Evolutionary conservation across 2,888 invertebrate species (phyloP).

Genomic region (Meta bourneti): DNA sequence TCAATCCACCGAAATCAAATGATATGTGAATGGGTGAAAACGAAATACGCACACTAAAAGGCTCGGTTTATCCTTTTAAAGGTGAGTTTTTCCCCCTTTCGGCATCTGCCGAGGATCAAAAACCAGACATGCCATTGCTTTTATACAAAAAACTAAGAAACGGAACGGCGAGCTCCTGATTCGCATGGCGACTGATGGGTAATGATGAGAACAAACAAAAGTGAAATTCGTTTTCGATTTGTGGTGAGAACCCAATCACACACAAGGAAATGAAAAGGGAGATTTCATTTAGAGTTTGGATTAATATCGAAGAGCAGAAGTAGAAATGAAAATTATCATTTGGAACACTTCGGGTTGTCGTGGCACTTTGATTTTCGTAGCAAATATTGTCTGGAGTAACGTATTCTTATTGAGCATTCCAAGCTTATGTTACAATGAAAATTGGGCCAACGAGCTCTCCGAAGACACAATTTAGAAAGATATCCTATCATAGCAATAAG

Average conservation of each 20-base stretch:
- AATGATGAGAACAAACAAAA: constrained; percentile 2
- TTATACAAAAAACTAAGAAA: not conserved
- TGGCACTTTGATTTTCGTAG: too few relatives aligned
- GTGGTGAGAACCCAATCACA: not conserved
- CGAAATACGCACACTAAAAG: constrained; percentile 24
- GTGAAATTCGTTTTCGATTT: constrained; percentile 6
- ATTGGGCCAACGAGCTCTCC: too few relatives aligned
- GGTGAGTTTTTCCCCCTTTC: constrained; percentile 4
- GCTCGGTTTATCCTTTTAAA: constrained; percentile 12
- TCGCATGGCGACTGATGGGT: not conserved
- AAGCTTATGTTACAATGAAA: too few relatives aligned
- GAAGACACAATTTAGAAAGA: too few relatives aligned
- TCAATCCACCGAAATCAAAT: constrained; percentile 57
- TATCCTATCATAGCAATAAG: too few relatives aligned
- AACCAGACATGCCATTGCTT: not conserved
- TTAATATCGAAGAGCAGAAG: too few relatives aligned
- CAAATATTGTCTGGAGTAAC: too few relatives aligned
- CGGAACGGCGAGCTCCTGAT: not conserved
- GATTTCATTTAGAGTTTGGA: too few relatives aligned
- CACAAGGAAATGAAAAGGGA: not conserved
- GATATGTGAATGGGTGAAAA: constrained; percentile 64
- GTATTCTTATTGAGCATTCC: too few relatives aligned
- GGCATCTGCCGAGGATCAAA: not conserved
- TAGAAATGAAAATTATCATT: too few relatives aligned
- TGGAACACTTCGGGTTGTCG: too few relatives aligned